Evolutionary conservation across 1,140 invertebrate genomes (phyloP).

Genomic region (Microplitis mediator): DNA sequence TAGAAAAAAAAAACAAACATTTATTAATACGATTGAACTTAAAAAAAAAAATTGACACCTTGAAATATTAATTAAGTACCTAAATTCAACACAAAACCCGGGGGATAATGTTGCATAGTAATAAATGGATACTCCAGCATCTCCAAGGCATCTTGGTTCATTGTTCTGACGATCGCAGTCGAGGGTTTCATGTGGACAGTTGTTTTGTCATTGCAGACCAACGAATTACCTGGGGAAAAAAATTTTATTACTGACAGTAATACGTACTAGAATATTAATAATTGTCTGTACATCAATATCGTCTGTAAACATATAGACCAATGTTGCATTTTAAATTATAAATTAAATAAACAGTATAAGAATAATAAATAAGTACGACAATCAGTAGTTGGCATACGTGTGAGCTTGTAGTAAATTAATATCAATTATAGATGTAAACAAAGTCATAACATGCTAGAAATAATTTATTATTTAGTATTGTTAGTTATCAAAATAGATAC

Average conservation of each 20-base stretch:
- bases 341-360: too few species aligned
- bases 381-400: too few species aligned
- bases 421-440: too few species aligned
- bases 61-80: constrained; percentile 64
- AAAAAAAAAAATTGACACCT: background rate
- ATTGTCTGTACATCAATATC: background rate
- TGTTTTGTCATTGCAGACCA: constrained; percentile 69
- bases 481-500: too few species aligned
- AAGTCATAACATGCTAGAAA: too few species aligned
- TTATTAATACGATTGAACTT: background rate
- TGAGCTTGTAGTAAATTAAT: too few species aligned
- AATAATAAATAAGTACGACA: too few species aligned
- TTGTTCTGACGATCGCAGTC: constrained; percentile 65
- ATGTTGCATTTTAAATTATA: too few species aligned
- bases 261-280: background rate
- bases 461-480: too few species aligned
- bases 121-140: constrained; percentile 95
- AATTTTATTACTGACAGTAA: background rate
- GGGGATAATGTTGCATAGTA: constrained; percentile 88
- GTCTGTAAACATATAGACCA: too few species aligned
- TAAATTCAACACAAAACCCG: constrained; percentile 86
- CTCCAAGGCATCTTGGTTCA: constrained; percentile 76
- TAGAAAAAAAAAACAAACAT: constrained; percentile 8
- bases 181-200: constrained; percentile 52
- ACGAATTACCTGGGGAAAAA: constrained; percentile 67